These are phyloP conservation scores for Odocoileus hemionus DNA, from an alignment of 2,113 vertebrate genomes.

Conservation along the genomic window DNA sequence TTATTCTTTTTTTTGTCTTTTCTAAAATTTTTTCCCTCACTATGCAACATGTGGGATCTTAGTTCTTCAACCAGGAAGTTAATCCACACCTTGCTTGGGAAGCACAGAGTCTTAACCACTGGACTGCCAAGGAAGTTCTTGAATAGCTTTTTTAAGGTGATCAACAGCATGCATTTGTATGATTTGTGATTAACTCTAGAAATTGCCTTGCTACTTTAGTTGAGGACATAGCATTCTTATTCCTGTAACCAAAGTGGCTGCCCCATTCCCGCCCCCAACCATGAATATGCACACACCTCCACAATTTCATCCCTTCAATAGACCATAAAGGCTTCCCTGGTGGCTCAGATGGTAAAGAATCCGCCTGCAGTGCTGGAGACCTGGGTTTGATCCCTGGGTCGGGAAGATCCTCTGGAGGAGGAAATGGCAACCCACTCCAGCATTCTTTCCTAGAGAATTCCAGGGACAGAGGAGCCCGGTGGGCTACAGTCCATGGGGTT, in stretches of 20 bases:
- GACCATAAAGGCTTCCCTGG: neutral
- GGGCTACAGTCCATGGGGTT: neutral
- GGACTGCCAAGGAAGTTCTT: neutral
- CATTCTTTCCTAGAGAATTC: neutral
- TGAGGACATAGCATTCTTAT: neutral
- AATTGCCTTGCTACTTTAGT: neutral
- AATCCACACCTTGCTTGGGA: neutral
- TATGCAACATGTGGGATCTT: neutral
- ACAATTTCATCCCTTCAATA: neutral
- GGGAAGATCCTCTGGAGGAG: neutral
- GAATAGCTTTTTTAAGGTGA: neutral
- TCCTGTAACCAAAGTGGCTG: neutral
- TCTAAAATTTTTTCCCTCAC: neutral
- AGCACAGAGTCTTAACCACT: neutral
- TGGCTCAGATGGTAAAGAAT: neutral
- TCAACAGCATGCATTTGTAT: neutral
- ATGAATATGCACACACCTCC: fast-evolving
- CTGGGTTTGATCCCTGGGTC: neutral
- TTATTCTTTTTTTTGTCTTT: neutral
- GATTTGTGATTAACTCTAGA: neutral
- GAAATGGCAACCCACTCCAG: neutral
- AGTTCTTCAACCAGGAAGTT: neutral
- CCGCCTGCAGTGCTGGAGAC: neutral
- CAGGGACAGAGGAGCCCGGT: neutral
- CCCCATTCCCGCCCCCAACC: neutral